These are phyloP conservation scores for Rhabdophis nuchalis DNA, from an alignment of 2,797 vertebrate species.

Conservation along the genomic window DNA sequence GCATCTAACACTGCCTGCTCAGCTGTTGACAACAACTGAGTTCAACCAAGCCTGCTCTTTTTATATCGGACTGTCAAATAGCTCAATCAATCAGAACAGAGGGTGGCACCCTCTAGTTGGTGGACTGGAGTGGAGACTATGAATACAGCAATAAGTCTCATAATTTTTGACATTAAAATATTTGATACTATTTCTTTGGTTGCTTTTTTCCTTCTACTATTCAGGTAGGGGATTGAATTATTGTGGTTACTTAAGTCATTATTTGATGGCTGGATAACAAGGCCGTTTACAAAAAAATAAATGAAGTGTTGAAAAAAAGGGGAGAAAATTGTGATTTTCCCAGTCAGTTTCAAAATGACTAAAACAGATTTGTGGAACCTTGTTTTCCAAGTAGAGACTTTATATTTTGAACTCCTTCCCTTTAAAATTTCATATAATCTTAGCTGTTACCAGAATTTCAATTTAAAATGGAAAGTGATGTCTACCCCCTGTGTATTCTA, in stretches of 20 bases:
- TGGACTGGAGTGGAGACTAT: too few species aligned
- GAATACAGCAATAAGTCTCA: too few species aligned
- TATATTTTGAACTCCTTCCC: not conserved
- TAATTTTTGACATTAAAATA: not conserved
- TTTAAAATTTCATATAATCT: not conserved
- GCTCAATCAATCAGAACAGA: too few species aligned
- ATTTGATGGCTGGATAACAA: not conserved
- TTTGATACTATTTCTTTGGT: not conserved
- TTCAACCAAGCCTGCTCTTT: too few species aligned
- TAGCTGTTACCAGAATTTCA: not conserved
- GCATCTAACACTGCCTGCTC: too few species aligned
- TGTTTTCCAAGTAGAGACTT: not conserved
- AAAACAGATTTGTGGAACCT: not conserved
- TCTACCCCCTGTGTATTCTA: not conserved
- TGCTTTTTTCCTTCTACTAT: too few species aligned
- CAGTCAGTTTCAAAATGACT: not conserved
- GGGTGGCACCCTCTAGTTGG: too few species aligned
- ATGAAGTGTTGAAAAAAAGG: not conserved
- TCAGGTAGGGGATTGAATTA: not conserved
- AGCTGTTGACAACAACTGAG: too few species aligned
- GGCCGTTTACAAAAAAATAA: too few species aligned
- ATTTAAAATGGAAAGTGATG: not conserved
- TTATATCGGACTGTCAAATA: too few species aligned
- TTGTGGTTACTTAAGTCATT: not conserved
- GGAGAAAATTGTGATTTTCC: not conserved